These are phyloP conservation scores for Sphaeridia pumilis DNA, from an alignment of 2,888 invertebrate species.

Conservation along the genomic window DNA sequence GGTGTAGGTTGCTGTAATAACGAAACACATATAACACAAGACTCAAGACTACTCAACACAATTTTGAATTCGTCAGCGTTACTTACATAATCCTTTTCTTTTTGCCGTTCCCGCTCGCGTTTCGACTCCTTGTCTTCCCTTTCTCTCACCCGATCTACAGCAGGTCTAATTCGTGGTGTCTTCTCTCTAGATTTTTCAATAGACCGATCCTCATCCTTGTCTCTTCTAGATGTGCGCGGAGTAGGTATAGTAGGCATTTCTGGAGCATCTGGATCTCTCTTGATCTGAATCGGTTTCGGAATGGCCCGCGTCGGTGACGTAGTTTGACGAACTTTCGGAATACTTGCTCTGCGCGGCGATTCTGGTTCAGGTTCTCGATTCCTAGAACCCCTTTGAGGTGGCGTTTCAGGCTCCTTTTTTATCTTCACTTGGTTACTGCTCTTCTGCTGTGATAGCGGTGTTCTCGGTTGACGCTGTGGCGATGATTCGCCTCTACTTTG, in stretches of 20 bases:
- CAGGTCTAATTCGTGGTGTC: no score
- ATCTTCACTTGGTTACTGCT: background rate
- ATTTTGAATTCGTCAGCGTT: background rate
- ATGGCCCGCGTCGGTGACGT: slow-evolving; percentile 7
- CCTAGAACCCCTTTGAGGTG: background rate
- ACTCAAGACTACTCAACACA: background rate
- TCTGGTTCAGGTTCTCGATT: slow-evolving; percentile 1
- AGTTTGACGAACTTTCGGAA: background rate
- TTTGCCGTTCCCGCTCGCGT: slow-evolving; percentile 13
- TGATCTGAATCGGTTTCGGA: slow-evolving; percentile 15
- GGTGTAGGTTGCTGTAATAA: background rate
- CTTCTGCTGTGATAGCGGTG: slow-evolving; percentile 1
- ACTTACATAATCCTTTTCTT: slow-evolving; percentile 16
- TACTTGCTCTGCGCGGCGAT: background rate
- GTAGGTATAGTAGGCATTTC: background rate
- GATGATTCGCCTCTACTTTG: background rate
- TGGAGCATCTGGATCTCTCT: slow-evolving; percentile 19
- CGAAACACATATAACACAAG: background rate
- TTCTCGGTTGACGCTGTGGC: background rate
- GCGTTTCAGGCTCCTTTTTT: slow-evolving; percentile 8
- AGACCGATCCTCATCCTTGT: slow-evolving; percentile 5
- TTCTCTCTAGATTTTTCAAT: slow-evolving; percentile 34
- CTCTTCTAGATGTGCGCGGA: slow-evolving; percentile 7
- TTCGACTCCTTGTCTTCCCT: slow-evolving; percentile 16
- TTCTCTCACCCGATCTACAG: slow-evolving; percentile 15